phyloP scores from a whole-genome alignment of 2,797 vertebrate genomes.

The Hozukius guyotensis region DNA sequence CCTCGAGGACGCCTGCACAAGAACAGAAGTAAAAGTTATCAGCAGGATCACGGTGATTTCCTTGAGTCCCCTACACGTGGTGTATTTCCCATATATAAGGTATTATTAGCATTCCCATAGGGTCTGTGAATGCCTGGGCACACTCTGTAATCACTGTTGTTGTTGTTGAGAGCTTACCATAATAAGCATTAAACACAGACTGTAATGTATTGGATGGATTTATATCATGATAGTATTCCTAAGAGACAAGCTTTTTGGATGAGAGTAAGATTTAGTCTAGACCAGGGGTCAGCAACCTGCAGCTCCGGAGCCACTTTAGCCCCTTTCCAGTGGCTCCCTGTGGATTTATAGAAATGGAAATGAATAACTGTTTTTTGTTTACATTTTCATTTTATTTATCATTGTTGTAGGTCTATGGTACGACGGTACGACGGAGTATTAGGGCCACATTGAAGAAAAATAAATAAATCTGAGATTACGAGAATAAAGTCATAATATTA shows the following conservation, averaged over 20 bases:
- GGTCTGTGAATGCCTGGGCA: background rate
- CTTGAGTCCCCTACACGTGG: background rate
- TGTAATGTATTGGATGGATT: background rate
- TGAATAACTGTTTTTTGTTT: too few species aligned
- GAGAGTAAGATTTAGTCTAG: background rate
- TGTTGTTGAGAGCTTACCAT: background rate
- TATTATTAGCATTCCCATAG: background rate
- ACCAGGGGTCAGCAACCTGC: too few species aligned
- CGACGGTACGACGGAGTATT: too few species aligned
- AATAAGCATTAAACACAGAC: background rate
- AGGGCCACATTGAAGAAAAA: too few species aligned
- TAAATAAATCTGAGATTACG: too few species aligned
- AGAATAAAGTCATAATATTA: too few species aligned
- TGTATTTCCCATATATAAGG: background rate
- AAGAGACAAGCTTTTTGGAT: background rate
- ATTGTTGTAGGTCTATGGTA: too few species aligned
- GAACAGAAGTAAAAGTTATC: background rate
- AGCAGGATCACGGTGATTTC: background rate
- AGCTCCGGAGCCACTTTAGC: too few species aligned
- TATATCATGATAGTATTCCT: background rate
- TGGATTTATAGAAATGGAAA: too few species aligned
- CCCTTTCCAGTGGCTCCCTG: too few species aligned
- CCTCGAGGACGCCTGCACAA: constrained; percentile 85
- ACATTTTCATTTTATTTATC: too few species aligned
- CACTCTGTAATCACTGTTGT: background rate